These are phyloP conservation scores for Meda fulgida DNA, from an alignment of 2,797 vertebrate genomes.

Conservation along the genomic window DNA sequence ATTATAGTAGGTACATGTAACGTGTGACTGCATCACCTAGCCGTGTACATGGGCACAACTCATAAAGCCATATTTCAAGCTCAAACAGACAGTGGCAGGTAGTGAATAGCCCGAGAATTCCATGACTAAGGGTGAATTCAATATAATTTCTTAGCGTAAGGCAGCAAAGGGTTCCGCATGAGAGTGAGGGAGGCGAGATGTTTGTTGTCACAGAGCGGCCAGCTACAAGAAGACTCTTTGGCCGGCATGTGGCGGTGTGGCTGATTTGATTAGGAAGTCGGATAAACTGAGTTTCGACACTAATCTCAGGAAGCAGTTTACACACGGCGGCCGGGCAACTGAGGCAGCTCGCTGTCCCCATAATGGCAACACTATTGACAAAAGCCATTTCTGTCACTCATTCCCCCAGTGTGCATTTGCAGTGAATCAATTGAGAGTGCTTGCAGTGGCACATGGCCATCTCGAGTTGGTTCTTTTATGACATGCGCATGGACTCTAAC, in stretches of 20 bases:
- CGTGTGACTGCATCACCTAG: not conserved
- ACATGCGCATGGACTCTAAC: conserved; percentile 23
- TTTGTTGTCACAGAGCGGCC: conserved; percentile 52
- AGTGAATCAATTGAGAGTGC: conserved; percentile 42
- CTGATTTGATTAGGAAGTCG: conserved; percentile 74
- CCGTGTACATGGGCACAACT: conserved; percentile 11
- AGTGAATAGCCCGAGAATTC: conserved; percentile 48
- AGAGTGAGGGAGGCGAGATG: not conserved
- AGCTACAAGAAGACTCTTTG: conserved; percentile 55
- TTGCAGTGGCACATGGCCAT: no score
- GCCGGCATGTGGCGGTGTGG: conserved; percentile 66
- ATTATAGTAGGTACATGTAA: no score
- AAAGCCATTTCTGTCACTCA: conserved; percentile 43
- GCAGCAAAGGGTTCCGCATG: conserved; percentile 52
- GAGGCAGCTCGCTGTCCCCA: conserved; percentile 36
- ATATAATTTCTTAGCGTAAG: conserved; percentile 67
- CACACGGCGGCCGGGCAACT: conserved; percentile 59
- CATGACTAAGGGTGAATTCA: conserved; percentile 57
- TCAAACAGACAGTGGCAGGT: conserved; percentile 54
- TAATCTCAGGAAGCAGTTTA: conserved; percentile 68
- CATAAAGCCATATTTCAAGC: conserved; percentile 65
- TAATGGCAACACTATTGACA: conserved; percentile 37
- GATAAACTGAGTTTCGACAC: conserved; percentile 72
- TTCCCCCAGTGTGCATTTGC: conserved; percentile 31
- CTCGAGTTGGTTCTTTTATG: conserved; percentile 15